Percentiles rank a stretch among this genome's conserved stretches.
phyloP scores from a whole-genome alignment of 2,888 invertebrate genomes.

The Tanytarsus gracilentus region DNA sequence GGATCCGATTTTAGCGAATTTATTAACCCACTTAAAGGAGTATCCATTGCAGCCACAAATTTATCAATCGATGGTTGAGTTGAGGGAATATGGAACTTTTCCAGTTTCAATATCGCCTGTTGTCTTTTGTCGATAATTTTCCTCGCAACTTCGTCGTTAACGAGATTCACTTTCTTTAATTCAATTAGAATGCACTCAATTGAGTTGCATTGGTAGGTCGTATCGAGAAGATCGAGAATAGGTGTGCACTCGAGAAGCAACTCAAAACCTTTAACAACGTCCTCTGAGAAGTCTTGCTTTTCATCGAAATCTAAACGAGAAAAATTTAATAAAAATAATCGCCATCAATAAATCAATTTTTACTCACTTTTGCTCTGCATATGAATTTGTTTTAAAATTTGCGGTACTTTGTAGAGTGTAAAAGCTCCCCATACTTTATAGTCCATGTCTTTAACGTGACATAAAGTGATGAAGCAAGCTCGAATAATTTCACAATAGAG shows the following conservation, averaged over 20 bases:
- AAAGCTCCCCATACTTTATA: slow-evolving; percentile 92
- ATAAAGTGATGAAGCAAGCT: slow-evolving; percentile 80
- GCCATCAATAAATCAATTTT: slow-evolving; percentile 23
- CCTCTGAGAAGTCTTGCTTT: slow-evolving; percentile 59
- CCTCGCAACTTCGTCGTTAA: slow-evolving; percentile 68
- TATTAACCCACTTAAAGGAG: slow-evolving; percentile 81
- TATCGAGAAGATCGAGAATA: slow-evolving; percentile 79
- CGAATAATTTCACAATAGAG: slow-evolving; percentile 83
- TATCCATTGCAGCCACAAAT: slow-evolving; percentile 77
- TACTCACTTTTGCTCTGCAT: slow-evolving; percentile 47
- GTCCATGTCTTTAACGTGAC: slow-evolving; percentile 73
- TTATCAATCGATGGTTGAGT: slow-evolving; percentile 65
- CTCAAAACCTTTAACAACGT: slow-evolving; percentile 75
- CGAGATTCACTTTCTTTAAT: slow-evolving; percentile 65
- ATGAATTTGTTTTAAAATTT: slow-evolving; percentile 63
- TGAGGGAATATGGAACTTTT: slow-evolving; percentile 59
- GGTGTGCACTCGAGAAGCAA: slow-evolving; percentile 75
- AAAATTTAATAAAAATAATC: neutral
- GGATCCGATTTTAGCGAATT: slow-evolving; percentile 79
- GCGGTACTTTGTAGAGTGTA: slow-evolving; percentile 83
- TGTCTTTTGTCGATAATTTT: slow-evolving; percentile 59
- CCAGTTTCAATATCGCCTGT: slow-evolving; percentile 51
- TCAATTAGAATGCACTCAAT: slow-evolving; percentile 76
- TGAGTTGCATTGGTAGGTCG: slow-evolving; percentile 80
- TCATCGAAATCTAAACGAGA: slow-evolving; percentile 40